Evolutionary conservation across 2,113 vertebrate genomes (phyloP).

Genomic region (Girardinichthys multiradiatus): DNA sequence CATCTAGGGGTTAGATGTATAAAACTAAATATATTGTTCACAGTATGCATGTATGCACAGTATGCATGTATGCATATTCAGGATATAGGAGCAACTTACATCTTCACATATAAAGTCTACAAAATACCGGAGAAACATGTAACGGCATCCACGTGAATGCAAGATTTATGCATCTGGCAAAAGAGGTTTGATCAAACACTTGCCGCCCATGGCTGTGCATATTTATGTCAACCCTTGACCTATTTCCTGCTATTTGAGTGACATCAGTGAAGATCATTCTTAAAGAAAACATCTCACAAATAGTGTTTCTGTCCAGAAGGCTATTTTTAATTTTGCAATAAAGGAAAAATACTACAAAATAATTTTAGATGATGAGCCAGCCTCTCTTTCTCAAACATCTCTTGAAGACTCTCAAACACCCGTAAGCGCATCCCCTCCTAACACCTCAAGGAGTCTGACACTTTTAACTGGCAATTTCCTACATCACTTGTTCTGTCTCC

Average conservation of each 20-base stretch:
- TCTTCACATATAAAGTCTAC: neutral
- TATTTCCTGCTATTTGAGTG: neutral
- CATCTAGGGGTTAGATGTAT: neutral
- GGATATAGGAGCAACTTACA: neutral
- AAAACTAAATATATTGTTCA: neutral
- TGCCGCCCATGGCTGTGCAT: neutral
- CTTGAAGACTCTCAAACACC: neutral
- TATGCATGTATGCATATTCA: no score
- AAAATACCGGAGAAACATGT: neutral
- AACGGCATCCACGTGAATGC: neutral
- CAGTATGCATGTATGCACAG: no score
- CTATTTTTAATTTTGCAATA: neutral
- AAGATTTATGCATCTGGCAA: neutral
- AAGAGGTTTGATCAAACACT: neutral
- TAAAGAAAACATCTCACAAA: neutral
- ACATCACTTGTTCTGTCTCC: neutral
- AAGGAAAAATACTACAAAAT: neutral
- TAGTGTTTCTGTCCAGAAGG: neutral
- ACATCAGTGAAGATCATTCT: neutral
- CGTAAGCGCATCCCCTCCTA: neutral
- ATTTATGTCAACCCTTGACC: neutral
- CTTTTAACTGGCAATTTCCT: neutral
- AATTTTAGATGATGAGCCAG: neutral
- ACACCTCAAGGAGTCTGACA: neutral
- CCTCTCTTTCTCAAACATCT: neutral